phyloP scores from a whole-genome alignment of 2,113 vertebrate species.

The Crotalus viridis region DNA sequence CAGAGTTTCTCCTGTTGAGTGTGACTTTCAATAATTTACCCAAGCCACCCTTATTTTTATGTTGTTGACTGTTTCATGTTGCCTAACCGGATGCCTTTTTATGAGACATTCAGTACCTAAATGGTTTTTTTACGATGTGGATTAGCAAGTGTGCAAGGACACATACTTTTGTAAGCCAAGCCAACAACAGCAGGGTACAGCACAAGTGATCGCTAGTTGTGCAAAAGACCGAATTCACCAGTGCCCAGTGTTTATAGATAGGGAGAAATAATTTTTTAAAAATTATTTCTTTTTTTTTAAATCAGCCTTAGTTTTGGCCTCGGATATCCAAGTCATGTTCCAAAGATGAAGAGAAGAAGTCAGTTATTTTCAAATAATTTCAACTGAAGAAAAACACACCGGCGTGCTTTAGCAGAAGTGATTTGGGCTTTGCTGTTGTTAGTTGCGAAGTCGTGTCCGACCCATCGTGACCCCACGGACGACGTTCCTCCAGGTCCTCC shows the following conservation, averaged over 20 bases:
- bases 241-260: neutral
- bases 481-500: no score
- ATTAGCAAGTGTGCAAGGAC: neutral
- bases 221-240: neutral
- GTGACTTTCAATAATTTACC: neutral
- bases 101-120: neutral
- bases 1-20: neutral
- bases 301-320: neutral
- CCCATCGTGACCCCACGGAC: no score
- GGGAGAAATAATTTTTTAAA: neutral
- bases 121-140: neutral
- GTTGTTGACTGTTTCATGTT: neutral
- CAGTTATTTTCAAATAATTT: no score
- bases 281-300: no score
- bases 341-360: no score
- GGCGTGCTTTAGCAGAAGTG: no score
- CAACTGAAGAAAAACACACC: no score
- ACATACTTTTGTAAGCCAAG: neutral
- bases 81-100: neutral
- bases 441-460: no score
- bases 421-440: no score
- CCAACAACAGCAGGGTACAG: neutral
- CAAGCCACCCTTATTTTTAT: neutral
- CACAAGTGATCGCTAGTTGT: neutral
- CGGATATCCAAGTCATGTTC: no score